Base-by-base conservation (phyloP, 2,888 invertebrate genomes). In the Andrena hattorfiana region DNA sequence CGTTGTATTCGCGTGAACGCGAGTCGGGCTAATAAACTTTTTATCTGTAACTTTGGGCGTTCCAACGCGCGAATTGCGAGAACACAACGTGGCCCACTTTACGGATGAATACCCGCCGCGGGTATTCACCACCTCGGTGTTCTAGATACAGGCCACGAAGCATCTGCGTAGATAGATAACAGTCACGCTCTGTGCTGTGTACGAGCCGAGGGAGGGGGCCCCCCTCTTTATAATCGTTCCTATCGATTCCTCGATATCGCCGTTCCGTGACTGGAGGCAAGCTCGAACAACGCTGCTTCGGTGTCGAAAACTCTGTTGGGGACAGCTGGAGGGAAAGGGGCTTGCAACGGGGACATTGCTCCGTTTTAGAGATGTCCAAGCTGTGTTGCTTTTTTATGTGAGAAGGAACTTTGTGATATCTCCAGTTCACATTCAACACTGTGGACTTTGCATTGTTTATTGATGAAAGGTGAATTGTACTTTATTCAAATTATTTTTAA, bases 11-110 rank as follows among this genome's bases (percentile, higher is more conserved):
- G 2, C 23, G 48, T 16, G 62, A 30, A 30, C 30, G n/a, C n/a
- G 23, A 5, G 42, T 42, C 51, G 76, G 60, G 35, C 70, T 80
- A 74, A 79, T 78, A 79, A 85, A 85, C 77, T 80, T 83, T 83
- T 85, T 83, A 80, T 85, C 85, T 56, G 26, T 28, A 73, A 85
- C 69, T 85, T 85, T 85, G 62, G 73, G 54, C 64, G 70, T 68
- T 85, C 72, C 59, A 48, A 51, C 73, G 54, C 60, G 26, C 81
- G 56, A 75, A 81, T 84, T 78, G 78, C 75, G 81, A 86, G 84
- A 84, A 81, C 77, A 59, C 20, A 23, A n/a, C 64, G 42, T 76
- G 84, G 72, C 81, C 86, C 78, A 81, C 67, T 84, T 85, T 62
- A 79, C 68, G 73, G 75, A 32, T 71, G 81, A 78, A 71, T 81